Evolutionary conservation across 2,113 vertebrate species (phyloP), one percentile per base, ranked within the genome.

Genomic region (Pelvicachromis taeniatus): DNA sequence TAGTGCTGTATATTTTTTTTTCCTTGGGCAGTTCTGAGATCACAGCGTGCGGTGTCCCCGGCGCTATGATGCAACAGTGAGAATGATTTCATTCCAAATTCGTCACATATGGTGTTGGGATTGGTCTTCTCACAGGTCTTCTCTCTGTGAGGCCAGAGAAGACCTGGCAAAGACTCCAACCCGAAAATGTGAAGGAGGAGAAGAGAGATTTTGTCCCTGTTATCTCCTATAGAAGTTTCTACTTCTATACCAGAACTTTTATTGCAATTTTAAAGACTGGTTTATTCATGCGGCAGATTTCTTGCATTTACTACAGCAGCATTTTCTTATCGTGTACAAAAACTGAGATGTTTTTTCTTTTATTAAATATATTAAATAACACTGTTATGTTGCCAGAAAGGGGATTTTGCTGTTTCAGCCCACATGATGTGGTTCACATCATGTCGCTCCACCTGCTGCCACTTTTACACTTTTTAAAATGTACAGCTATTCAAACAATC

Each of bases 351-450:
- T 19, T 61, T 21, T 63, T 8, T 38, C 10, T 38, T 21, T 63
- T 63, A 63, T 38, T 63, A 21, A 63, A 33, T 33, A 35, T 33
- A 61, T n/a, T 6, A 35, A 38, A 21, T 63, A 1, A 38, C 11
- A 21, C 33, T 0, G 33, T 38, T 38, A 38, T 1, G 6, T 31
- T 63, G 10, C 19, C 33, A 38, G 59, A n/a, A 0, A 63, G 2
- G 6, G 61, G 61, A 8, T 65, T 38, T 65, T 21, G 33, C 11
- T 65, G 33, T 38, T 65, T 65, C 33, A 65, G 21, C 61, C 11
- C 33, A 65, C 61, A n/a, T 0, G n/a, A 35, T 40, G 33, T 65
- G 19, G 59, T 63, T 63, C 19, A 63, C 19, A 21, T 8, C 4
- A 4, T 38, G 33, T 33, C 33, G 5, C 12, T 21, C n/a, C 53